Conservation (phyloP, 2,797 vertebrate genomes). For the Poliocrania exsul region DNA sequence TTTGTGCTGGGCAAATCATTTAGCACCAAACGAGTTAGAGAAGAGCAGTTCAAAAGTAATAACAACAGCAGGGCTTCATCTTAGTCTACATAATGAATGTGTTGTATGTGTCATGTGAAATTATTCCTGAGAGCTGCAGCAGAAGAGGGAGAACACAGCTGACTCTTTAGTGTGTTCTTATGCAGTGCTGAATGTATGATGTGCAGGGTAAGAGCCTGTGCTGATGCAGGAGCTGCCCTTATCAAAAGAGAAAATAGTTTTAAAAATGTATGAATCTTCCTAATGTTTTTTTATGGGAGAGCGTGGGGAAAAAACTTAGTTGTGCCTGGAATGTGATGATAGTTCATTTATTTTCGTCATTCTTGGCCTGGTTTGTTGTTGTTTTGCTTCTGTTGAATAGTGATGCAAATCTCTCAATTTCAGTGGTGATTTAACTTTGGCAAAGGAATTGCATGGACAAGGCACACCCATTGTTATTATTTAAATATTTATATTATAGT, state of each 20-base stretch:
- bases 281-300: neutral
- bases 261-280: neutral
- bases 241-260: neutral
- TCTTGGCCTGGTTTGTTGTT: neutral
- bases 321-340: neutral
- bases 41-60: neutral
- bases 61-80: neutral
- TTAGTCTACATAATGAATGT: neutral
- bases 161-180: neutral
- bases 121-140: neutral
- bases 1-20: neutral
- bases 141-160: neutral
- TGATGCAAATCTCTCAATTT: neutral
- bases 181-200: too few species aligned
- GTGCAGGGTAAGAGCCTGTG: neutral
- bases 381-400: neutral
- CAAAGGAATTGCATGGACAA: neutral
- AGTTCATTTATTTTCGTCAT: neutral
- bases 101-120: neutral
- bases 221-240: neutral
- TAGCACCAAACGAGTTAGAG: neutral
- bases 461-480: neutral
- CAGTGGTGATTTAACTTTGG: neutral
- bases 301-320: neutral
- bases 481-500: neutral